These are phyloP conservation scores for Rachycentron canadum DNA, from an alignment of 2,797 vertebrate genomes.

Conservation along the genomic window DNA sequence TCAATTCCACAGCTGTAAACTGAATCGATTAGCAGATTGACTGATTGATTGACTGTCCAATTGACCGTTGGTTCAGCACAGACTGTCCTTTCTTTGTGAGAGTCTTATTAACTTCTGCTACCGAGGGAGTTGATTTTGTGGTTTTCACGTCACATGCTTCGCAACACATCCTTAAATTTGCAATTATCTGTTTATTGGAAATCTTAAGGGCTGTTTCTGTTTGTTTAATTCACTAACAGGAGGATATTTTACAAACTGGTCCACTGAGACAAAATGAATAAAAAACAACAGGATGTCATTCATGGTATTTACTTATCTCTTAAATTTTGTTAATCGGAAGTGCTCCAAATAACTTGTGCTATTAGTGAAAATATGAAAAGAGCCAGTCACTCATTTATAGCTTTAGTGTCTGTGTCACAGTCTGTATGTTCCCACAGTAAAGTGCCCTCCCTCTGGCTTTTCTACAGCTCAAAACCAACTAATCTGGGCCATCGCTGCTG, in stretches of 20 bases:
- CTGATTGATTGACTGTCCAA: slow-evolving; percentile 19
- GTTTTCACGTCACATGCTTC: neutral
- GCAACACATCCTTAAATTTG: neutral
- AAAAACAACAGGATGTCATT: neutral
- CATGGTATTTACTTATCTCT: neutral
- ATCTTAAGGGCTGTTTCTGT: neutral
- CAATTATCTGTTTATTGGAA: slow-evolving; percentile 1
- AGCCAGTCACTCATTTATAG: slow-evolving; percentile 12
- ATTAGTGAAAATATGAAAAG: neutral
- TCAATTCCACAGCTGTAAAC: slow-evolving; percentile 1
- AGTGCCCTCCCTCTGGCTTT: slow-evolving; percentile 52
- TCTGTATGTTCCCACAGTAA: slow-evolving; percentile 31
- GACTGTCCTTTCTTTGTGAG: neutral
- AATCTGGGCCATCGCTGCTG: slow-evolving; percentile 67
- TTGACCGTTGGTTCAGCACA: neutral
- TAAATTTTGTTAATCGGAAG: neutral
- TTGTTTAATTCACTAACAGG: neutral
- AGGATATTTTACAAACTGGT: neutral
- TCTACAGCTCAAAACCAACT: slow-evolving; percentile 57
- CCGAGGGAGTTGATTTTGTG: neutral
- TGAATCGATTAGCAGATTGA: slow-evolving; percentile 12
- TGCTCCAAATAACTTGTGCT: neutral
- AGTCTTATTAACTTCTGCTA: neutral
- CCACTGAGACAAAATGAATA: neutral
- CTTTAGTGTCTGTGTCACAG: slow-evolving; percentile 27